Conservation (phyloP, 2,113 vertebrate species). For the Dicaeum eximium region DNA sequence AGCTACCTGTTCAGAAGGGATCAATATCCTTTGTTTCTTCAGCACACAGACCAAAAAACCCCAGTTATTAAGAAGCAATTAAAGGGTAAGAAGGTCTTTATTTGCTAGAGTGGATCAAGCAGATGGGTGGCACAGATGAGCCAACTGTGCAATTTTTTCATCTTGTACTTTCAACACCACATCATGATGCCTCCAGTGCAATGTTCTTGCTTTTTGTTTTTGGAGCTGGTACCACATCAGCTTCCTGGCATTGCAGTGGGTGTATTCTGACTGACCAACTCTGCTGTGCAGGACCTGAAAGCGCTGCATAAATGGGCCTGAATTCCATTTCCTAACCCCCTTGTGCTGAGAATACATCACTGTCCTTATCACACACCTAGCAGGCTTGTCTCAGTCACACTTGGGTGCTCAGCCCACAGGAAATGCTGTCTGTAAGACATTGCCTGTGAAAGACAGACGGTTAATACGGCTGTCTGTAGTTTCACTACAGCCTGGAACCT, state of each 20-base stretch:
- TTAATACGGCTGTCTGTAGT: not conserved
- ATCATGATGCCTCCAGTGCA: not conserved
- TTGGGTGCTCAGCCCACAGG: conserved; percentile 9
- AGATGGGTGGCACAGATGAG: not conserved
- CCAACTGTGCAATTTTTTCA: not conserved
- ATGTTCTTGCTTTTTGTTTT: not conserved
- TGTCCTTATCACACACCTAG: not conserved
- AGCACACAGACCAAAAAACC: not conserved
- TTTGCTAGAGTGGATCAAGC: not conserved
- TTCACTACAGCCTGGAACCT: not conserved
- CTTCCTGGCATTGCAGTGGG: not conserved
- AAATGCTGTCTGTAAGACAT: not conserved
- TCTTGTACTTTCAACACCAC: not conserved
- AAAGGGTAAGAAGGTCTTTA: not conserved
- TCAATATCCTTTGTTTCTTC: not conserved
- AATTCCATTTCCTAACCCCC: not conserved
- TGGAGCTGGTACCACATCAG: not conserved
- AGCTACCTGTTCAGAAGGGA: not conserved
- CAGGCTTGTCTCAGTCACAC: not conserved
- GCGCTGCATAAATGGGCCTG: not conserved
- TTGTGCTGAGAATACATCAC: not conserved
- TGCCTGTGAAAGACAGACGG: not conserved
- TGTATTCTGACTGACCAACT: not conserved
- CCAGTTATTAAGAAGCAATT: not conserved
- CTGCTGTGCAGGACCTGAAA: not conserved